Base-by-base conservation (phyloP, 2,113 vertebrate genomes). In the Panthera uncia region DNA sequence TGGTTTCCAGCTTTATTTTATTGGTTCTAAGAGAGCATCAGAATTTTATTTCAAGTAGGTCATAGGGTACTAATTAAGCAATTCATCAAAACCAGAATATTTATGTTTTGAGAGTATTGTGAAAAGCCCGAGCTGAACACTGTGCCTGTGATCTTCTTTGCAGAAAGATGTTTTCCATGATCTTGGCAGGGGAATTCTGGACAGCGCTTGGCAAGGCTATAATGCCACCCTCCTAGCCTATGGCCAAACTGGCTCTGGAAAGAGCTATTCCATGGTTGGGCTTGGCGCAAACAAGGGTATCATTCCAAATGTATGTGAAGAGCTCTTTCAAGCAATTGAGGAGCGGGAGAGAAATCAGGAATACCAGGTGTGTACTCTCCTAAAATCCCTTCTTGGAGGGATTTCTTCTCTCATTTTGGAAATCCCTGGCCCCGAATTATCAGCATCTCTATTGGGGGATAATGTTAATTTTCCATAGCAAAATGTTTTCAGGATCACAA, bases 211-310 rank as follows among this genome's bases (percentile, higher is more conserved):
- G 94, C 98, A 99, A 98, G 99, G 99, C 45, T 99, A 99, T 95
- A 99, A 99, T 1, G 98, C 99, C 50, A 99, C 99, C 0, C 98
- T 99, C 86, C 85, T 99, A 94, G 99, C 98, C 1, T 99, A 99
- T 0, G 99, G 99, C 15, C 99, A 99, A 98, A 99, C 99, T 0
- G 99, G 99, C 55, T 99, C 99, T 1, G 99, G 99, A 76, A 99
- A 99, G 98, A 99, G 99, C 97, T 99, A 99, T 97, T 99, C 98
- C 0, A 99, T 99, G 99, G 97, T 99, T 10, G 99, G 99, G 11
- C 99, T 99, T 3, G 98, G 99, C 8, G 97, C 99, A 1, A 99
- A 99, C 97, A 99, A 99, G 97, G 99, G 99, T 21, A 98, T 99
- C 66, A 98, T 99, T 84, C 99, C 99, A 48, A 98, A 98, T 89